Evolutionary conservation across 2,888 invertebrate species (phyloP), one percentile per base, ranked within the genome.

Genomic region (Eulithis prunata): DNA sequence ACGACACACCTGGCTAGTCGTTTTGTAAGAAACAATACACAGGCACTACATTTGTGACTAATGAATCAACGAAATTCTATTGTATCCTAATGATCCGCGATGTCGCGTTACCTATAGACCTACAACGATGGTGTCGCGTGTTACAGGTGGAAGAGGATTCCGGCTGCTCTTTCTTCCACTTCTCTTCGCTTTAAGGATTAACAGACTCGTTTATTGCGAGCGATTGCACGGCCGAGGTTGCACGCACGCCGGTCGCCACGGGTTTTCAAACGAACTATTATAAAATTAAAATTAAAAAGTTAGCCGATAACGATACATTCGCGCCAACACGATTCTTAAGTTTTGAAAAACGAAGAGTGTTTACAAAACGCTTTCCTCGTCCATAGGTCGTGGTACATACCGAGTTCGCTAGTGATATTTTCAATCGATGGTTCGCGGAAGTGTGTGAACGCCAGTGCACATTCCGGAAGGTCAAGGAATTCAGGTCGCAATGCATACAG

Each of bases 391-490:
- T 54, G 8, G 8, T n/a, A 45, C 73, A 75, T 77, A 75, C 77
- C 74, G 63, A 54, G 66, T 54, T 77, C 72, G 71, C 74, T 75
- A 77, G 78, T 75, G 67, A 70, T 73, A 70, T 72, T 77, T 76
- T 68, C 68, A 69, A 66, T 70, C 75, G 76, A 78, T 77, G 78
- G 71, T 76, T 74, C 68, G 71, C 79, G 84, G 84, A 85, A 85
- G 84, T 80, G 80, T 80, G 80, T 75, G 69, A 66, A 59, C 71
- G 72, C 74, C 77, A 73, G 83, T 79, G 76, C 63, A 73, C 70
- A 57, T 76, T 81, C 81, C 78, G 83, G 81, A 84, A 87, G 83
- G 83, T 84, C 83, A 81, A 84, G 84, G 79, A 81, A 78, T 75
- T 75, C 78, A 66, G 75, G 78, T 78, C 67, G 75, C 61, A 63